Conservation (phyloP, 2,113 vertebrate species). For the Muntiacus muntjak region DNA sequence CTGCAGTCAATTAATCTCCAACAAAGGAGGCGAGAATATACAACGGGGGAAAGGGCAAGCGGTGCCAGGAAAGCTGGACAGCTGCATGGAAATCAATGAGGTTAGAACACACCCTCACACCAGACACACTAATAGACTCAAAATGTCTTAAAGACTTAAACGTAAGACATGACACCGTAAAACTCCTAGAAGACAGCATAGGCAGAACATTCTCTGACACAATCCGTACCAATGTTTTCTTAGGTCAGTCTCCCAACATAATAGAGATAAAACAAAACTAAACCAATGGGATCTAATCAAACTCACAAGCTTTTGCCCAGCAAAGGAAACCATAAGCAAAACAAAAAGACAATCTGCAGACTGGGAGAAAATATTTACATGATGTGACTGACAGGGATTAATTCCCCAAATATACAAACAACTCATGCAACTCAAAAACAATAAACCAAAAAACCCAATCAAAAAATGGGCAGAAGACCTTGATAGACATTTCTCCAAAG, state of each 20-base stretch:
- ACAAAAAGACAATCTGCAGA: neutral
- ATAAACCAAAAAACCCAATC: neutral
- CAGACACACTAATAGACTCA: fast-evolving
- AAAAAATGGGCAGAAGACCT: neutral
- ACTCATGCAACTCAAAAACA: neutral
- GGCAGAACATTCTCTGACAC: neutral
- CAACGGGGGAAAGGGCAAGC: fast-evolving
- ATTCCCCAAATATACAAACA: neutral
- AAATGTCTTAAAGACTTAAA: neutral
- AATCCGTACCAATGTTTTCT: too few species aligned
- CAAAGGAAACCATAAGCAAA: neutral
- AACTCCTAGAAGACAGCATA: fast-evolving
- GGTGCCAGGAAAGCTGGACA: neutral
- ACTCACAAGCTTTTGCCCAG: neutral
- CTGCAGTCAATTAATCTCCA: fast-evolving
- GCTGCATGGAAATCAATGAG: fast-evolving
- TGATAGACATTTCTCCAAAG: neutral
- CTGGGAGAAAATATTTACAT: neutral
- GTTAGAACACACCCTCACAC: neutral
- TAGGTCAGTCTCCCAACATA: neutral
- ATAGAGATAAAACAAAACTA: neutral
- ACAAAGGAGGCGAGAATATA: neutral
- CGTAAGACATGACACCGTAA: neutral
- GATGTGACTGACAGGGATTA: neutral
- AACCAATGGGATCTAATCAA: neutral